phyloP scores from a whole-genome alignment of 2,888 invertebrate genomes.

The Pyralis farinalis region DNA sequence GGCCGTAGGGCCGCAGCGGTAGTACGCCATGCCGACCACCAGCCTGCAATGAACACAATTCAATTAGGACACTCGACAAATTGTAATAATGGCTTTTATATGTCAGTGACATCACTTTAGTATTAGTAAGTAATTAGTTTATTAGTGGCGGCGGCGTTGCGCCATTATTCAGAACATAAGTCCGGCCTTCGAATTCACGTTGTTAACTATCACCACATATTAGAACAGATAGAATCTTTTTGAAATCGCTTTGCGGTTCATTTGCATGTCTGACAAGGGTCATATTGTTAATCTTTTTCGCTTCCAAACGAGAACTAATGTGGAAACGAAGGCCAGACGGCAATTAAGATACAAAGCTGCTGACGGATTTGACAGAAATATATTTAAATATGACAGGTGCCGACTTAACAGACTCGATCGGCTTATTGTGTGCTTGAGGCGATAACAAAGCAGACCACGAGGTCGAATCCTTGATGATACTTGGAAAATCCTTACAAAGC shows the following conservation, averaged over 20 bases:
- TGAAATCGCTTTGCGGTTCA: conserved; percentile 23
- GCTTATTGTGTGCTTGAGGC: neutral
- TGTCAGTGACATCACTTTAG: conserved; percentile 27
- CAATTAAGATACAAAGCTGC: conserved; percentile 44
- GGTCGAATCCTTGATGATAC: too few relatives aligned
- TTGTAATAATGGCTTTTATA: conserved; percentile 20
- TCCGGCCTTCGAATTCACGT: conserved; percentile 18
- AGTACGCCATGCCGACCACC: conserved; percentile 57
- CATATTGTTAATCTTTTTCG: conserved; percentile 26
- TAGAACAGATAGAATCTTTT: neutral
- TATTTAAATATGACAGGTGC: conserved; percentile 28
- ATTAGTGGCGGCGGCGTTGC: conserved; percentile 26
- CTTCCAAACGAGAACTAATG: conserved; percentile 25
- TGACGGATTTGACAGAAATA: conserved; percentile 13
- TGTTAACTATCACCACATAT: neutral
- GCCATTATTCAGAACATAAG: conserved; percentile 12
- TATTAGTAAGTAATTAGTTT: conserved; percentile 19
- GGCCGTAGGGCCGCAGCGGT: conserved; percentile 69
- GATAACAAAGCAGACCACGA: neutral
- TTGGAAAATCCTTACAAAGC: too few relatives aligned
- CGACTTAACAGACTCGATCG: conserved; percentile 17
- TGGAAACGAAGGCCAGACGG: conserved; percentile 36
- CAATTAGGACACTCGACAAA: conserved; percentile 3
- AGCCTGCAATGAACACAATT: conserved; percentile 1
- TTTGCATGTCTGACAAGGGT: conserved; percentile 47